phyloP scores from a whole-genome alignment of 2,888 invertebrate species.

The Spisula subtruncata region DNA sequence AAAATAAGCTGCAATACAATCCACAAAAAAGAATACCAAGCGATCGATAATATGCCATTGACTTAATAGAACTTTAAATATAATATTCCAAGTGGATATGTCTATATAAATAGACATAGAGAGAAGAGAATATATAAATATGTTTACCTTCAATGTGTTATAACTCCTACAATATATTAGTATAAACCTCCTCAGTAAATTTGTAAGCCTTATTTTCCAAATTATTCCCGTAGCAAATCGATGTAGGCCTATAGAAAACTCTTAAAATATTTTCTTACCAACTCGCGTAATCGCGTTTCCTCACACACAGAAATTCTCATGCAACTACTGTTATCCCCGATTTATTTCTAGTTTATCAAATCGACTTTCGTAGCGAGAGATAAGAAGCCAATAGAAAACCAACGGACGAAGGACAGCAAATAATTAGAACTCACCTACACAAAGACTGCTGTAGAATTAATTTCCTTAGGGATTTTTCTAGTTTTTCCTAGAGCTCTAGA shows the following conservation, averaged over 20 bases:
- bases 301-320: neutral
- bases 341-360: constrained; percentile 25
- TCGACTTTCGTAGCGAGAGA: constrained; percentile 6
- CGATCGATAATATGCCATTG: too few species aligned
- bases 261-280: neutral
- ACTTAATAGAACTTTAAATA: too few species aligned
- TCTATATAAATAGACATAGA: neutral
- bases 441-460: constrained; percentile 22
- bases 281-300: neutral
- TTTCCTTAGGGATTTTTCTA: constrained; percentile 21
- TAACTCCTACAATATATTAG: neutral
- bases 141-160: neutral
- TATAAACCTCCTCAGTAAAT: neutral
- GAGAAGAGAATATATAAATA: neutral
- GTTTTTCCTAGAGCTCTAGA: neutral
- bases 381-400: constrained; percentile 24
- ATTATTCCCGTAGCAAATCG: neutral
- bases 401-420: neutral
- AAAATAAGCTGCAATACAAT: too few species aligned
- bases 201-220: neutral
- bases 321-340: neutral
- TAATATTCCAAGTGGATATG: too few species aligned
- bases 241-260: constrained; percentile 2
- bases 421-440: constrained; percentile 26
- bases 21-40: too few species aligned